These are phyloP conservation scores for Clusia tigrina DNA, from an alignment of 2,888 invertebrate genomes.

Conservation along the genomic window DNA sequence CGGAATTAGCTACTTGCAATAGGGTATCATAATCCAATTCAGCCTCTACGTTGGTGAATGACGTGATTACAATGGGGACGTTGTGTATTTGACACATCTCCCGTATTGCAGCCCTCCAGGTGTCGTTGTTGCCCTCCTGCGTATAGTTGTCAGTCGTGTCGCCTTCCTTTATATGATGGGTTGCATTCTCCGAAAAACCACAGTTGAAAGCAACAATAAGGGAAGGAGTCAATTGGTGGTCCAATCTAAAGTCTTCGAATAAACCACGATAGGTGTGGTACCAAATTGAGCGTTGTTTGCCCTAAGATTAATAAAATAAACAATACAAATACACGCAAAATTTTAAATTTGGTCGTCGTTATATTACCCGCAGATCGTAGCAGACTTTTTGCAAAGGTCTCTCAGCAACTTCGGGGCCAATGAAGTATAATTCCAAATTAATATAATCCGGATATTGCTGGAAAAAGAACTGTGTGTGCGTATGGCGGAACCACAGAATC, in stretches of 20 bases:
- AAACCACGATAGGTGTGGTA: conserved; percentile 30
- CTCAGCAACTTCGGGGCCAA: conserved; percentile 45
- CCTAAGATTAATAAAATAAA: conserved; percentile 22
- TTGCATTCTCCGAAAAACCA: conserved; percentile 45
- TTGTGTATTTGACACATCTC: conserved; percentile 42
- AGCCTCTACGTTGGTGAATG: conserved; percentile 46
- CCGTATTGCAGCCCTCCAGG: conserved; percentile 46
- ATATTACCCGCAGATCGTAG: conserved; percentile 27
- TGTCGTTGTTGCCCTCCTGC: conserved; percentile 17
- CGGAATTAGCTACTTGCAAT: conserved; percentile 24
- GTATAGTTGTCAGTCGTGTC: background rate
- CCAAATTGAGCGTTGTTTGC: conserved; percentile 29
- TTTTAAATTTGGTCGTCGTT: background rate
- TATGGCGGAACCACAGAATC: conserved; percentile 44
- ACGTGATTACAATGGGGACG: conserved; percentile 55
- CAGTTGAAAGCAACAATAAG: conserved; percentile 53
- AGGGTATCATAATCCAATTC: conserved; percentile 46
- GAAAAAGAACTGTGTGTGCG: conserved; percentile 51
- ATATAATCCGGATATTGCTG: conserved; percentile 43
- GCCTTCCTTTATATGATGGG: background rate
- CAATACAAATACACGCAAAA: background rate
- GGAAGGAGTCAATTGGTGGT: conserved; percentile 34
- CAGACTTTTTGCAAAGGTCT: background rate
- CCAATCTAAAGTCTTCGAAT: conserved; percentile 40
- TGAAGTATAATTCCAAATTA: conserved; percentile 45